These are phyloP conservation scores for Aphis gossypii DNA, from an alignment of 1,140 invertebrate species.

Conservation along the genomic window DNA sequence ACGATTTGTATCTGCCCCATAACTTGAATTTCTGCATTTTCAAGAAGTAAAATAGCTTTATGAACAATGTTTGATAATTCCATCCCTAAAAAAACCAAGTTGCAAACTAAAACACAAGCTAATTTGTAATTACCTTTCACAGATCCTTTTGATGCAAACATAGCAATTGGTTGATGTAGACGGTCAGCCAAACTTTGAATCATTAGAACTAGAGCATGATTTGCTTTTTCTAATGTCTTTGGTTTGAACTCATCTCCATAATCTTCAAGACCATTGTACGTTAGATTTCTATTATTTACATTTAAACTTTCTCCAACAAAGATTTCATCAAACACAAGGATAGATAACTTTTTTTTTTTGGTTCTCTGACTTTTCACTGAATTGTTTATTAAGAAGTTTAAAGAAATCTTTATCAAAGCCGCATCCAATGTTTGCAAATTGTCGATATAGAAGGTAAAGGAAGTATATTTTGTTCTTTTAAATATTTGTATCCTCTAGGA, in stretches of 20 bases:
- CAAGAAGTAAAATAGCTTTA: conserved; percentile 51
- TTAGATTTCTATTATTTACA: neutral
- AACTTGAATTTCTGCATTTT: conserved; percentile 60
- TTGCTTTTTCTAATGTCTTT: neutral
- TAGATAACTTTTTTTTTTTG: neutral
- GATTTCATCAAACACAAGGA: neutral
- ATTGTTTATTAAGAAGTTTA: neutral
- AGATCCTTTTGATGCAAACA: neutral
- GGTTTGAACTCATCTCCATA: neutral
- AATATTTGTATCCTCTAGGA: neutral
- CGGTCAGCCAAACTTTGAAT: neutral
- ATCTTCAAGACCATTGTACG: neutral
- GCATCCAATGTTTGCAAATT: neutral
- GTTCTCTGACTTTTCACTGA: neutral
- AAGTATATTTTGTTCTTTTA: neutral
- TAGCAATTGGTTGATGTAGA: neutral
- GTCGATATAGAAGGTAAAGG: neutral
- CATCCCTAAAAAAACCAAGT: too few species aligned
- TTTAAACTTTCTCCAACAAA: neutral
- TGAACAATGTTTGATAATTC: too few species aligned
- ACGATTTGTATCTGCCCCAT: conserved; percentile 60
- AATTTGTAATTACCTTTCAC: neutral
- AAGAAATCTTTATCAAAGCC: too few species aligned
- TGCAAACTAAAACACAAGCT: too few species aligned
- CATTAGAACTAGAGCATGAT: conserved; percentile 20